Evolutionary conservation across 2,113 vertebrate species (phyloP), one percentile per base, ranked within the genome.

Genomic region (Pionites leucogaster): DNA sequence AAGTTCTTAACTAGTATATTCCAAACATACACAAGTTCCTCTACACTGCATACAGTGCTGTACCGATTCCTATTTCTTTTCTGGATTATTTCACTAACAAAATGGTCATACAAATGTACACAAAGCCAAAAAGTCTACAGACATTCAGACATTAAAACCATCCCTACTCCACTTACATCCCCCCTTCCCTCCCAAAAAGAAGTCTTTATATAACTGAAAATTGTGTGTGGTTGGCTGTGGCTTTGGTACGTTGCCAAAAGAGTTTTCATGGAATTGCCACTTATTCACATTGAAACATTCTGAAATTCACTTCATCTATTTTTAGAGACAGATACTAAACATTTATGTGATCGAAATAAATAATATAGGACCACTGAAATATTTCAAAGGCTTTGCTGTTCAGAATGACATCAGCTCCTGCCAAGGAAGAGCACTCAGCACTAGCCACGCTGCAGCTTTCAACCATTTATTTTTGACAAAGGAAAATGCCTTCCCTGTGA

Each of bases 301-400:
- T 90, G 60, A 81, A 83, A 86, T 86, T 78, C 68, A n/a, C 46
- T 67, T 67, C 1, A 7, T 31, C 49, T 95, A 90, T 92, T 94
- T 95, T 90, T 88, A 94, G 85, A 60, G 59, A 60, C 8, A 62
- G 68, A 92, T 29, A 91, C 90, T 81, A 91, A 97, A 93, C 79
- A 81, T 95, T 90, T 93, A 93, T 86, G 82, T 46, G 46, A 71
- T 64, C 60, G 88, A 95, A 95, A 90, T 92, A 86, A 96, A 93
- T 88, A 96, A 95, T 86, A 94, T 23, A 93, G 77, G 47, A 76
- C 82, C 37, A 81, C 41, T 86, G 82, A 92, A 96, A 90, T 22
- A 55, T 94, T 70, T 86, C 67, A 68, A 65, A 90, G 59, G 47
- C 59, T 96, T 88, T 91, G 77, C 53, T 68, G 13, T 82, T 92